Conservation (phyloP, 2,797 vertebrate genomes). For the Craterocephalus amniculus region DNA sequence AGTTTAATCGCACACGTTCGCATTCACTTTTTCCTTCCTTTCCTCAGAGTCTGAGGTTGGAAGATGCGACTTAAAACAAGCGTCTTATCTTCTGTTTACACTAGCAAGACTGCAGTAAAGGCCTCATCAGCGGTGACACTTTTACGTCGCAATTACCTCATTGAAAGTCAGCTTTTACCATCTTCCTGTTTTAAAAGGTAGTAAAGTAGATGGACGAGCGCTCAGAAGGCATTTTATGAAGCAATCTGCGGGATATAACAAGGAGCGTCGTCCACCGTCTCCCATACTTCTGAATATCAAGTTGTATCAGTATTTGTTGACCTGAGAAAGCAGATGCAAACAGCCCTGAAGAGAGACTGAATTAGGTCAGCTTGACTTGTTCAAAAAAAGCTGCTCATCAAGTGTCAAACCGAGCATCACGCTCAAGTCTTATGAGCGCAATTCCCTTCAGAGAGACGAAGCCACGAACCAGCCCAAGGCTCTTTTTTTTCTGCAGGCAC, state of each 20-base stretch:
- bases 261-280: constrained; percentile 2
- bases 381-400: constrained; percentile 63
- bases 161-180: constrained; percentile 67
- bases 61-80: constrained; percentile 47
- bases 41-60: constrained; percentile 43
- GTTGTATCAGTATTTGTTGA: constrained; percentile 35
- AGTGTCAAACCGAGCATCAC: constrained; percentile 48
- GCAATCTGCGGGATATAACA: constrained; percentile 17
- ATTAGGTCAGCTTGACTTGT: constrained; percentile 63
- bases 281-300: constrained; percentile 15
- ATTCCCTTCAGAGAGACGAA: constrained; percentile 30
- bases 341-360: constrained; percentile 46
- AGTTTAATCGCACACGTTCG: constrained; percentile 40
- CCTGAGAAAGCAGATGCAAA: constrained; percentile 56
- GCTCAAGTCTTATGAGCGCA: constrained; percentile 24
- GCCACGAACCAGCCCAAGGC: not conserved
- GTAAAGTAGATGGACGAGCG: constrained; percentile 59
- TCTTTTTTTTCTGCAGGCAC: constrained; percentile 25
- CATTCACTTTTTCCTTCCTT: constrained; percentile 16
- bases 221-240: constrained; percentile 45
- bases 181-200: constrained; percentile 61
- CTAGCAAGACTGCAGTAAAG: constrained; percentile 60
- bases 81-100: constrained; percentile 53
- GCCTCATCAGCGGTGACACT: constrained; percentile 53
- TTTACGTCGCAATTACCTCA: constrained; percentile 60